Percentiles rank a stretch among this genome's conserved stretches.
Conservation (phyloP, 2,113 vertebrate genomes). For the Otolemur garnettii region DNA sequence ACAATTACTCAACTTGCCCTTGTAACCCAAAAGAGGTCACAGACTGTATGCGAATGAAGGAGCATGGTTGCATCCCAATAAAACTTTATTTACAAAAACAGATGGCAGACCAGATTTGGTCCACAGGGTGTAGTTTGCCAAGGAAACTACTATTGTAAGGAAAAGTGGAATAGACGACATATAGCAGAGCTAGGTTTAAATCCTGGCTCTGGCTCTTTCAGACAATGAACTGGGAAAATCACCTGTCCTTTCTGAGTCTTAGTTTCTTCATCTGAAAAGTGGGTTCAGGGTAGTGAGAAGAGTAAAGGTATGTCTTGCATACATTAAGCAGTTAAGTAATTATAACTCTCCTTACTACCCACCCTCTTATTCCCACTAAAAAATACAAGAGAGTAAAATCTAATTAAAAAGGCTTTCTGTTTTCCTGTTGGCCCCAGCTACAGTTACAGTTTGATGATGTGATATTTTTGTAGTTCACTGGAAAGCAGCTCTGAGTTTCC, state of each 20-base stretch:
- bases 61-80: not conserved
- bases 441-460: no score
- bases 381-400: not conserved
- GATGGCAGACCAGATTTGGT: not conserved
- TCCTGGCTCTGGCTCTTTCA: not conserved
- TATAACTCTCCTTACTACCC: not conserved
- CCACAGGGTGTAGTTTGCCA: not conserved
- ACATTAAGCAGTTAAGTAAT: not conserved
- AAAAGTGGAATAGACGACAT: not conserved
- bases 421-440: not conserved
- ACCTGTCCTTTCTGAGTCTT: not conserved
- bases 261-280: not conserved
- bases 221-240: not conserved
- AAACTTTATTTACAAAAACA: conserved; percentile 33
- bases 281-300: not conserved
- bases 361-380: not conserved
- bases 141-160: not conserved
- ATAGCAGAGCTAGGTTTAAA: not conserved
- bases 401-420: not conserved
- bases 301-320: not conserved
- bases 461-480: not conserved
- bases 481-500: not conserved
- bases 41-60: not conserved
- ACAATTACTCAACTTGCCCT: not conserved
- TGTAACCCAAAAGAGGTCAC: not conserved